Percentiles rank a stretch among this genome's conserved stretches.
phyloP scores from a whole-genome alignment of 1,140 invertebrate species.

The Watersipora subatra region DNA sequence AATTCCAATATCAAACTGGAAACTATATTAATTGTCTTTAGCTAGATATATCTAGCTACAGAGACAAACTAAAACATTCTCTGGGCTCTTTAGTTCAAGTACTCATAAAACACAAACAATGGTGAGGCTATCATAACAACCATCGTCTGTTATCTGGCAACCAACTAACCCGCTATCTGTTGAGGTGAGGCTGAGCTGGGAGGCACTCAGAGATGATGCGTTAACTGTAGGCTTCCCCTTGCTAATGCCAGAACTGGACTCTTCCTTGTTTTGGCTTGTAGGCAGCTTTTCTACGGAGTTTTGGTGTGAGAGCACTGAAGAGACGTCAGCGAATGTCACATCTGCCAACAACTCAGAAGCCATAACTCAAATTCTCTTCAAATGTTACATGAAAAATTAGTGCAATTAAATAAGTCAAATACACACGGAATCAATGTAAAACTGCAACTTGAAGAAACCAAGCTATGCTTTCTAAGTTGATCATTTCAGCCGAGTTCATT shows the following conservation, averaged over 20 bases:
- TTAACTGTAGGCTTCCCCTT: neutral
- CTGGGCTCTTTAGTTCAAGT: neutral
- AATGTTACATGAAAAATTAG: neutral
- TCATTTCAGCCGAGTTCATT: too few relatives aligned
- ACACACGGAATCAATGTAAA: too few relatives aligned
- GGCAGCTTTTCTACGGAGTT: neutral
- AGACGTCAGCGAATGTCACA: neutral
- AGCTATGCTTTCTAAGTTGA: too few relatives aligned
- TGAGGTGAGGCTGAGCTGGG: neutral
- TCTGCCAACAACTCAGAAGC: neutral
- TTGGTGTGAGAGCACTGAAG: neutral
- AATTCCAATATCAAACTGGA: neutral
- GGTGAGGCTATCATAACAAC: too few relatives aligned
- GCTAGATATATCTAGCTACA: neutral
- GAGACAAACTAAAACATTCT: neutral
- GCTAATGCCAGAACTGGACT: neutral
- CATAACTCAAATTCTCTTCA: neutral
- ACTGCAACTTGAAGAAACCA: too few relatives aligned
- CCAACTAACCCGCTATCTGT: neutral
- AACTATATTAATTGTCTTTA: neutral
- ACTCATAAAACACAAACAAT: neutral
- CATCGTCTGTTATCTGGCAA: too few relatives aligned
- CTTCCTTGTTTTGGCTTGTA: neutral
- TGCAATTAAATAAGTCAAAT: too few relatives aligned
- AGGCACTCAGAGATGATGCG: neutral